Evolutionary conservation across 1,140 invertebrate genomes (phyloP), one percentile per base, ranked within the genome.

Genomic region (Prorops nasuta): DNA sequence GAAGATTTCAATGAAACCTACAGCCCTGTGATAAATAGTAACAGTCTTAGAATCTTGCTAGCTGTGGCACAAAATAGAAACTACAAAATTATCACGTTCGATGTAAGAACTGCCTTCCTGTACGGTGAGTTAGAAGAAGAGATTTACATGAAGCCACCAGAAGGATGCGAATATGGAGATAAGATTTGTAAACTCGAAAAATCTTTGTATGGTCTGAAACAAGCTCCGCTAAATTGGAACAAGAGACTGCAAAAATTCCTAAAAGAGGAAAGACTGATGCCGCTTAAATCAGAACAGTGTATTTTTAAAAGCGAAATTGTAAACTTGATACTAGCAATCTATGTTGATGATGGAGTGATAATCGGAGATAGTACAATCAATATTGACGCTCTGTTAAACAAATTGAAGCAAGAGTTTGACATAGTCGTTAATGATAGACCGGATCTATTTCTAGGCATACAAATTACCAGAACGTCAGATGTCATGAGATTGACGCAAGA

Each of bases 1-100:
- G 46, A 60, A 9, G 65, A 69, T 43, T 67, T 59, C 20, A 31
- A 35, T 17, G 57, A 67, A 39, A 70, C 56, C 18, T 69, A 48
- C 45, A 59, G 45, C 7, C 45, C 63, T 2, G 66, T 70, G 8
- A 31, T 50, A 12, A 44, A 51, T 7, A 46, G 28, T 24, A 36
- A 38, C 10, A 32, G 60, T 9, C 38, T 74, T 9, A 46, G 64
- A 40, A 38, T 58, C 6, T 8, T 74, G 6, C 48, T 75, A 1
- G 49, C 48, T 9, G 41, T 68, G 16, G 58, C 56, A 18, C 44
- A 51, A 3, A n/a, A 44, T 4, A 6, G 60, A 6, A 44, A 54
- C 12, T 38, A 56, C 3, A 22, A 54, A 1, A 43, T 66, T 2
- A 31, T 39, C 3, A 56, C 64, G 31, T 51, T 72, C 28, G 67